Conservation (phyloP, 2,888 invertebrate genomes). For the Mesoligia furuncula region DNA sequence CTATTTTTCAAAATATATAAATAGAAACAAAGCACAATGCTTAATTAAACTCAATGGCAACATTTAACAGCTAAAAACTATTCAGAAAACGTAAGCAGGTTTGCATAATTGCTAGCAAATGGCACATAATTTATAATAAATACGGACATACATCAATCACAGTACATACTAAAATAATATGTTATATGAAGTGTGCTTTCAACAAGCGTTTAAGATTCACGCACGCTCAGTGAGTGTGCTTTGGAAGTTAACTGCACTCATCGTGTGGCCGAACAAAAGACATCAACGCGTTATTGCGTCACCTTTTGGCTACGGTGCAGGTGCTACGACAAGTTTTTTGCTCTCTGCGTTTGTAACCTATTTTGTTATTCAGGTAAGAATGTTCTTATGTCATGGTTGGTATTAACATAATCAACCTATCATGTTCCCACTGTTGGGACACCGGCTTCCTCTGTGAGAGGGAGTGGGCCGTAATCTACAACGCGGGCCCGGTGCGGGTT, state of each 20-base stretch:
- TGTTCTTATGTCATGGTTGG: background rate
- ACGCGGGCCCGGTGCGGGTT: background rate
- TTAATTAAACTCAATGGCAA: slow-evolving; percentile 16
- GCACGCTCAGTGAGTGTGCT: slow-evolving; percentile 10
- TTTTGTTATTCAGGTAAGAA: background rate
- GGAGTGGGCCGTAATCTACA: background rate
- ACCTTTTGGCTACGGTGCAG: slow-evolving; percentile 6
- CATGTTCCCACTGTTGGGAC: background rate
- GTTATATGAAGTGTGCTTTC: slow-evolving; percentile 28
- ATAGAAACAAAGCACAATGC: slow-evolving; percentile 14
- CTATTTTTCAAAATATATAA: background rate
- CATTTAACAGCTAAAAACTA: slow-evolving; percentile 22
- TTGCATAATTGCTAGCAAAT: slow-evolving; percentile 43
- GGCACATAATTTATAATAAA: slow-evolving; percentile 11
- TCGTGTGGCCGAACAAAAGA: slow-evolving; percentile 68
- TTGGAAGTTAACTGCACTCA: slow-evolving; percentile 21
- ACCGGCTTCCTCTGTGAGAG: background rate
- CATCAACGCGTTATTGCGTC: slow-evolving; percentile 69
- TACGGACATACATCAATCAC: slow-evolving; percentile 11
- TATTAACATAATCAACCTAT: background rate
- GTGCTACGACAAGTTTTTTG: slow-evolving; percentile 10
- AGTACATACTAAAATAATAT: slow-evolving; percentile 21
- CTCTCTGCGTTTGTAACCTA: slow-evolving; percentile 6
- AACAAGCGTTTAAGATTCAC: slow-evolving; percentile 26
- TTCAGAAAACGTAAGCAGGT: slow-evolving; percentile 37